A percentile compares a stretch with the other conserved stretches of the same genome.
These are phyloP conservation scores for Myopa testacea DNA, from an alignment of 2,888 invertebrate species.

Conservation along the genomic window DNA sequence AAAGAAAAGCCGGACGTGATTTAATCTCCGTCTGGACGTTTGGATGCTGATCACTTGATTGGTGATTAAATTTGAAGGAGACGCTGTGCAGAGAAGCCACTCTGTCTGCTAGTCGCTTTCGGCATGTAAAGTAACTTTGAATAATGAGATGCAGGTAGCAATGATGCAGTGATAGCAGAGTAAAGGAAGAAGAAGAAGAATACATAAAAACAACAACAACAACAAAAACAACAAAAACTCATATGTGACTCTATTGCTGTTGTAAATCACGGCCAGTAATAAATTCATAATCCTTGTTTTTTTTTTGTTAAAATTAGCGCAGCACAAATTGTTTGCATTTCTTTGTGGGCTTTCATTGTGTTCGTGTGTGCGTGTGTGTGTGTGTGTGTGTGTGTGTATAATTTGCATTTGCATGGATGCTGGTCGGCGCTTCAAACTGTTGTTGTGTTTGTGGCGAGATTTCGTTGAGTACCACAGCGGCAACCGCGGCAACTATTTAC, in stretches of 20 bases:
- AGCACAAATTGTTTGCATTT: slow-evolving; percentile 14
- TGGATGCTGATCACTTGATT: no score
- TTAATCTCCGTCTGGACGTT: no score
- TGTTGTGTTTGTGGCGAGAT: slow-evolving; percentile 5
- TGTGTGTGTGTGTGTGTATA: slow-evolving; percentile 34
- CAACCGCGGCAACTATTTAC: background rate
- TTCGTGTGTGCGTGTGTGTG: background rate
- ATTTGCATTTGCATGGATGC: slow-evolving; percentile 38
- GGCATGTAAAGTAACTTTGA: background rate
- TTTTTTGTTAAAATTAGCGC: slow-evolving; percentile 9
- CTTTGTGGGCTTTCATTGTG: background rate
- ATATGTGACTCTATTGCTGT: background rate
- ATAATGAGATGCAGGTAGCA: slow-evolving; percentile 16
- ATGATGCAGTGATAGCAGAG: background rate
- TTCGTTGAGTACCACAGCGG: slow-evolving; percentile 6
- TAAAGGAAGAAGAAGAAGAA: no score
- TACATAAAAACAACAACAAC: background rate
- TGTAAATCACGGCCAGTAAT: slow-evolving; percentile 3
- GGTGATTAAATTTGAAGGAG: no score
- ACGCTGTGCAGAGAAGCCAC: no score
- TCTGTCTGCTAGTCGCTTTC: background rate
- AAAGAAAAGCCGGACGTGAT: no score
- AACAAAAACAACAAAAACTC: background rate
- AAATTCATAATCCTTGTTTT: slow-evolving; percentile 25
- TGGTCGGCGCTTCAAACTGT: slow-evolving; percentile 5